Evolutionary conservation across 23 tunicate species (phyloP).

Genomic region (Styela clava): DNA sequence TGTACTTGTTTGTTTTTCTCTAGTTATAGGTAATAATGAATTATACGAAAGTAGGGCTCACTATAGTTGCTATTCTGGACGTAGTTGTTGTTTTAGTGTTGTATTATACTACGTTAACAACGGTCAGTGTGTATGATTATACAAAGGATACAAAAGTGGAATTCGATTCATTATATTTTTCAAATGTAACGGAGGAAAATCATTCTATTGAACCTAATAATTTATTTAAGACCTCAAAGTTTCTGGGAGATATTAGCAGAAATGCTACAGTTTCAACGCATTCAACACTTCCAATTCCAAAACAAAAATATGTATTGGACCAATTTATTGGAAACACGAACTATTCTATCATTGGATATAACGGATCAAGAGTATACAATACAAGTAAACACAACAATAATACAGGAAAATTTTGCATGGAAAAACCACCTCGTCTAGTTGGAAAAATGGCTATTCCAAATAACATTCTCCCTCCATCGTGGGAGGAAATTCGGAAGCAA

Average conservation of each 20-base stretch:
- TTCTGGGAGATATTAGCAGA: background rate
- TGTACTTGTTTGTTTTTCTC: too few relatives aligned
- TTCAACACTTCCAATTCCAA: background rate
- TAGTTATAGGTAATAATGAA: too few relatives aligned
- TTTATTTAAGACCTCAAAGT: background rate
- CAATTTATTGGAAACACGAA: background rate
- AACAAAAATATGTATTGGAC: background rate
- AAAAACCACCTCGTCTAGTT: background rate
- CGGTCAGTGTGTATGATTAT: background rate
- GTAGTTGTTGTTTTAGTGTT: background rate
- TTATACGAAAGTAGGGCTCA: too few relatives aligned
- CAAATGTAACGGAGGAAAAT: too few relatives aligned
- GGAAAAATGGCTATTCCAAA: background rate
- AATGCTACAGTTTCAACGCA: background rate
- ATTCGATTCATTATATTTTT: too few relatives aligned
- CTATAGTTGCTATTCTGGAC: background rate
- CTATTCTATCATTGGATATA: background rate
- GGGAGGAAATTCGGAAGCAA: background rate
- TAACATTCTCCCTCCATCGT: background rate
- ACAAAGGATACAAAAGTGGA: background rate
- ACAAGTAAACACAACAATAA: too few relatives aligned
- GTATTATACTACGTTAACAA: background rate
- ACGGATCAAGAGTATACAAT: background rate
- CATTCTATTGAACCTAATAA: too few relatives aligned
- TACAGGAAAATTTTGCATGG: background rate